phyloP scores from a whole-genome alignment of 2,113 vertebrate genomes.

The Neolamprologus brichardi region DNA sequence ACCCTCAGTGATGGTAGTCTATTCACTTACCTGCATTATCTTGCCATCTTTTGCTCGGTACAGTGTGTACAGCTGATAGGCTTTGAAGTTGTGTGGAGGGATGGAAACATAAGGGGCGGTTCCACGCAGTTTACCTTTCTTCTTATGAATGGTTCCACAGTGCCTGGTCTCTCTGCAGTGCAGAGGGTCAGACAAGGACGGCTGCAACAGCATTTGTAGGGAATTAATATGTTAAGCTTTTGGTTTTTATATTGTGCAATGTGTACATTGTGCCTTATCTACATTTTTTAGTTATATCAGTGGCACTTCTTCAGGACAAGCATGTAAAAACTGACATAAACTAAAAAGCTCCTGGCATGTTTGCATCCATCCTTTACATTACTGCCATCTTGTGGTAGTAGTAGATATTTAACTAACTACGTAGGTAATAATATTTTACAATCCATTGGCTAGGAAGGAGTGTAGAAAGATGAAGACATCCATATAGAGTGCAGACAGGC shows the following conservation, averaged over 20 bases:
- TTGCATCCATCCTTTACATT: background rate
- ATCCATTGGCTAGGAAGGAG: background rate
- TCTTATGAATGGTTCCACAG: constrained; percentile 59
- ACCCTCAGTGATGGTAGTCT: background rate
- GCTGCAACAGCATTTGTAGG: constrained; percentile 65
- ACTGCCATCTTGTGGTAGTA: background rate
- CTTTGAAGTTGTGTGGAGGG: constrained; percentile 87
- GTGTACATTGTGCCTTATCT: background rate
- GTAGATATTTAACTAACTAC: background rate
- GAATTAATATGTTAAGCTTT: background rate
- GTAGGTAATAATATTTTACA: background rate
- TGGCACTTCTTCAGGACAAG: background rate
- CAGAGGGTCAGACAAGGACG: constrained; percentile 81
- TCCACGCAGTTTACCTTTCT: constrained; percentile 68
- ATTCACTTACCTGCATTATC: constrained; percentile 86
- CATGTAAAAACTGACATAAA: background rate
- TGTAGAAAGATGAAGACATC: background rate
- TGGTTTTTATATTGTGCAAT: background rate
- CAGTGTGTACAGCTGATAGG: constrained; percentile 93
- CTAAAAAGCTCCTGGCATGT: background rate
- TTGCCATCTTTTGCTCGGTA: constrained; percentile 90
- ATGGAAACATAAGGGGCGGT: constrained; percentile 26
- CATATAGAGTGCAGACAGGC: background rate
- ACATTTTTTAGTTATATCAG: background rate
- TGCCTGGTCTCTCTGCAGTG: constrained; percentile 76